phyloP scores from a whole-genome alignment of 2,888 invertebrate genomes.

The Lasioglossum marginatum region DNA sequence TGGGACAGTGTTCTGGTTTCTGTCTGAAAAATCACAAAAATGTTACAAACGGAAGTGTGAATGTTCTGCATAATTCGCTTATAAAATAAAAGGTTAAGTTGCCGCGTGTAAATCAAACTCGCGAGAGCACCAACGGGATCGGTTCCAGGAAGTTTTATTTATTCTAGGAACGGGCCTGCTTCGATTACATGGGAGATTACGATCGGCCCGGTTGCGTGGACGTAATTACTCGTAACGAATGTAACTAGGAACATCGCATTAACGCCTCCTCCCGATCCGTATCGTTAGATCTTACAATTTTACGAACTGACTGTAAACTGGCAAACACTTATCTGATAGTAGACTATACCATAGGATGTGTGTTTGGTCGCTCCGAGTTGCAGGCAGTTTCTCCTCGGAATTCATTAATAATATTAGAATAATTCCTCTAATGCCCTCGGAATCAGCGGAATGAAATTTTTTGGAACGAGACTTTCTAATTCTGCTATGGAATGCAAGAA shows the following conservation, averaged over 20 bases:
- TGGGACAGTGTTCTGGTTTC: not conserved
- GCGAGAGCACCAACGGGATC: not conserved
- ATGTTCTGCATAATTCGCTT: constrained; percentile 35
- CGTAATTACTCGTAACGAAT: constrained; percentile 64
- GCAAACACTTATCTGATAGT: not conserved
- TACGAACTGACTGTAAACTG: constrained; percentile 7
- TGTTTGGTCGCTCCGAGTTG: constrained; percentile 23
- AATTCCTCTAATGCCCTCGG: not conserved
- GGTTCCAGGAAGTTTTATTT: constrained; percentile 39
- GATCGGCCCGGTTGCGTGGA: constrained; percentile 56
- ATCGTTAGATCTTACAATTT: constrained; percentile 42
- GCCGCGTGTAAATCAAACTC: constrained; percentile 39
- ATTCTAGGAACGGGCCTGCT: constrained; percentile 30
- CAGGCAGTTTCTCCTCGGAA: constrained; percentile 8
- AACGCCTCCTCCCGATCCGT: constrained; percentile 42
- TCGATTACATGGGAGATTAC: constrained; percentile 53
- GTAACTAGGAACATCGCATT: constrained; percentile 44
- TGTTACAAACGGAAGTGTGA: not conserved
- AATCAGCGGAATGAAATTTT: constrained; percentile 4
- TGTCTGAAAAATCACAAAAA: not conserved
- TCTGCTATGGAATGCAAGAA: not conserved
- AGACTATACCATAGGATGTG: constrained; percentile 21
- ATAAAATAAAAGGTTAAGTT: constrained; percentile 27
- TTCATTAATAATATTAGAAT: constrained; percentile 13
- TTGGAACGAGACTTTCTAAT: constrained; percentile 6